Base-by-base conservation (phyloP, 2,113 vertebrate species). In the Carassius gibelio region DNA sequence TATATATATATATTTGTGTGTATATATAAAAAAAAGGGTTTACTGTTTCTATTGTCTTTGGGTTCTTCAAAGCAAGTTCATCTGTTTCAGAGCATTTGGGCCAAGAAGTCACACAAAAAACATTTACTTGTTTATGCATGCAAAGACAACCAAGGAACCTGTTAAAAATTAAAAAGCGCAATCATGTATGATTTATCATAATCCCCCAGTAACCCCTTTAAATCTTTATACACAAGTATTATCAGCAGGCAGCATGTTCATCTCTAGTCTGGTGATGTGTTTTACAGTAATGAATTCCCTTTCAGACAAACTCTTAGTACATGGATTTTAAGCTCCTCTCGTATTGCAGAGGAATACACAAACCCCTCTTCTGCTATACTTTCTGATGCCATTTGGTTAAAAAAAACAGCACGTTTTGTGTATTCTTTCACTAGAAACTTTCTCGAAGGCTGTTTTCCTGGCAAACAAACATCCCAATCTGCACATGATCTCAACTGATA, bases 131-230 rank as follows among this genome's bases (percentile, higher is more conserved):
- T 82, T 75, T 75, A 82, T 21, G 57, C 42, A 23, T n/a, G 45
- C 21, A 23, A 75, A 66, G 57, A 66, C 34, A 0, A 42, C 42
- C 72, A 72, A 17, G n/a, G 13, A 82, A 55, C 64, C 34, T 55
- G 66, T 75, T 55, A 19, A 86, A 76, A 75, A 68, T 66, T 52
- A 6, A 66, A 50, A 48, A 86, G 57, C 17, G 1, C 45, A 75
- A 42, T 66, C 79, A 82, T 66, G 85, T 68, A 81, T 81, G 66
- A 85, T 85, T 85, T 61, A 85, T 61, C 77, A 61, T n/a, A n/a
- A 62, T 26, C 45, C 55, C 68, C 42, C 55, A 52, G 50, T 57
- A 45, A 30, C n/a, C 36, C 38, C 42, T 80, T 72, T 59, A 50
- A 80, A 61, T 23, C 36, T 36, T 38, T 71, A 36, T 21, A 85